Conservation (phyloP, 2,888 invertebrate genomes). For the Pachycephus smyrnensis region DNA sequence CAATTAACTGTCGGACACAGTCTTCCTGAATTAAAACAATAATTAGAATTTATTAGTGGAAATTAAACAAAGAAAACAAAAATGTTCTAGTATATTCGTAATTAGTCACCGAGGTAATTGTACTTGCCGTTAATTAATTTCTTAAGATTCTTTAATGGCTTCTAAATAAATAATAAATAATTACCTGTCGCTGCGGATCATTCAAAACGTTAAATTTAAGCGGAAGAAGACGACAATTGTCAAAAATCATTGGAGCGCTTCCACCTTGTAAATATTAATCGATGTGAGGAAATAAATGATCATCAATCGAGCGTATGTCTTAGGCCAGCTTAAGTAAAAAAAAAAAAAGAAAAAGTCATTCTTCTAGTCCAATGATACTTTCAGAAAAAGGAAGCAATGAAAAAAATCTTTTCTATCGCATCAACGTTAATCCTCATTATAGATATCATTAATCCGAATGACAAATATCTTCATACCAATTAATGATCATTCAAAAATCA, state of each 20-base stretch:
- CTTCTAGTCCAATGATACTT: too few species aligned
- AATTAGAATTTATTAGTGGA: conserved; percentile 35
- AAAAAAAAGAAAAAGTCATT: too few species aligned
- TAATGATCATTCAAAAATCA: too few species aligned
- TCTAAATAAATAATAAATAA: not conserved
- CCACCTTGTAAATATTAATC: not conserved
- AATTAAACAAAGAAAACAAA: conserved; percentile 10
- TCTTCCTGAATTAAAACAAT: conserved; percentile 38
- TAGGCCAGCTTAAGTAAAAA: not conserved
- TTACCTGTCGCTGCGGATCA: not conserved
- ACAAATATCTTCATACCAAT: too few species aligned
- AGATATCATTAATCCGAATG: too few species aligned
- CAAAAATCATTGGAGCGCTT: not conserved
- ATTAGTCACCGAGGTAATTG: not conserved
- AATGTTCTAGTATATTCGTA: not conserved
- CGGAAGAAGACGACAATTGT: not conserved
- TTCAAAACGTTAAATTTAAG: not conserved
- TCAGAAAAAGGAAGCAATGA: too few species aligned
- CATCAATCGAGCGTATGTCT: not conserved
- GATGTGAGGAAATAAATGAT: not conserved
- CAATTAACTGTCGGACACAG: not conserved
- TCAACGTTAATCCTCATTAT: too few species aligned
- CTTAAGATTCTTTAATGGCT: not conserved
- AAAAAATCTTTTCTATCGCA: too few species aligned
- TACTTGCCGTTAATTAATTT: not conserved